Evolutionary conservation across 2,113 vertebrate species (phyloP).

Genomic region (Sinocyclocheilus anshuiensis): DNA sequence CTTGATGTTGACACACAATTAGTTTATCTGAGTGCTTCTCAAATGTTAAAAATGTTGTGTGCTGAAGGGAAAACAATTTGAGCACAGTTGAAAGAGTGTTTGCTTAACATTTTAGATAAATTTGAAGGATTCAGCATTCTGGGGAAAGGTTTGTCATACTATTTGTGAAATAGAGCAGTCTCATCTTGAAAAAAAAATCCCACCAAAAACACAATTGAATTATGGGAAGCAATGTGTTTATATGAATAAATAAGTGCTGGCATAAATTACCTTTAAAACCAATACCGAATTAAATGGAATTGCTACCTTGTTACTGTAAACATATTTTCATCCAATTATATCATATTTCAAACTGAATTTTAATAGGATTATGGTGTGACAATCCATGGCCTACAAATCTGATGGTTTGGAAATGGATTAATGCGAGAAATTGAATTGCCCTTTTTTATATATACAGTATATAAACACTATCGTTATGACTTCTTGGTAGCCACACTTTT

Average conservation of each 20-base stretch:
- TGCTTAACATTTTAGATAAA: neutral
- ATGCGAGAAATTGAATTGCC: constrained; percentile 13
- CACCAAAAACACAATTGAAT: too few relatives aligned
- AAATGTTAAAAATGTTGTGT: neutral
- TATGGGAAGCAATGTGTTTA: neutral
- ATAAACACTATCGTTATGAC: constrained; percentile 4
- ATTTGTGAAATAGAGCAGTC: neutral
- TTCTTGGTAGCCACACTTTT: constrained; percentile 14
- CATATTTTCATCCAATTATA: constrained; percentile 32
- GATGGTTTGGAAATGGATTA: constrained; percentile 23
- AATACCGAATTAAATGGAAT: neutral
- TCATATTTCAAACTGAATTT: constrained; percentile 10
- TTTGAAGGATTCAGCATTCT: neutral
- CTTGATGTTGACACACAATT: constrained; percentile 32
- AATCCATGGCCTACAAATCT: constrained; percentile 20
- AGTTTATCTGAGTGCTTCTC: neutral
- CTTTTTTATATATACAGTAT: neutral
- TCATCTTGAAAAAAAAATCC: neutral
- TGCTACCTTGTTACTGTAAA: neutral
- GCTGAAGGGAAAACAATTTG: neutral
- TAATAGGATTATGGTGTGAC: neutral
- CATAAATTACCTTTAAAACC: neutral
- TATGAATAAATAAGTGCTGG: neutral
- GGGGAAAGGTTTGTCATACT: neutral
- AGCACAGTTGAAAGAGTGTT: constrained; percentile 25